Evolutionary conservation across 2,113 vertebrate species (phyloP).

Genomic region (Anguilla japonica): DNA sequence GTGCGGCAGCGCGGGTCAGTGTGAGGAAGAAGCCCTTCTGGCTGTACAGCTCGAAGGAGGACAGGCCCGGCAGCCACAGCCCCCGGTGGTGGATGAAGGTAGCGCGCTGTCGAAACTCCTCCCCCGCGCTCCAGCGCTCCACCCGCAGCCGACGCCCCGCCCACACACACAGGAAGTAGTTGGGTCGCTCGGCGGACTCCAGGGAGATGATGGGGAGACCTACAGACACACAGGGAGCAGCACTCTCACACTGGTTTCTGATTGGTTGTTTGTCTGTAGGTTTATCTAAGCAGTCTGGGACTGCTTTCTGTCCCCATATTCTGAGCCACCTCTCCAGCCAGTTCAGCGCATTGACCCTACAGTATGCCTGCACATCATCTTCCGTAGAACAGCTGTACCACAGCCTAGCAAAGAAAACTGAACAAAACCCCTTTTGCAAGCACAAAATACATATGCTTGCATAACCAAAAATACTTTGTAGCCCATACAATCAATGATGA

Average conservation of each 20-base stretch:
- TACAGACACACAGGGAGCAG: conserved; percentile 43
- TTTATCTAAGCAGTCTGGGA: no score
- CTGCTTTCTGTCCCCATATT: no score
- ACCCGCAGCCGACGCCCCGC: conserved; percentile 71
- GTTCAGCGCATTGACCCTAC: no score
- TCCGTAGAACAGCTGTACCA: no score
- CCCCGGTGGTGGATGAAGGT: conserved; percentile 92
- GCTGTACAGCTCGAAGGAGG: conserved; percentile 83
- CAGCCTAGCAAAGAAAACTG: no score
- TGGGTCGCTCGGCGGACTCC: conserved; percentile 94
- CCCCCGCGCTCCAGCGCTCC: conserved; percentile 80
- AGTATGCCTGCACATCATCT: no score
- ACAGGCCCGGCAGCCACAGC: conserved; percentile 83
- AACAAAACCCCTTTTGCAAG: no score
- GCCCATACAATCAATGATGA: no score
- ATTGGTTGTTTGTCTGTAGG: background rate
- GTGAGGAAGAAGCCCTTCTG: conserved; percentile 87
- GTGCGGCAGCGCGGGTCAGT: conserved; percentile 71
- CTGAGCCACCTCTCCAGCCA: no score
- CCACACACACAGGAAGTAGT: conserved; percentile 84
- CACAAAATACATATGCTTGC: no score
- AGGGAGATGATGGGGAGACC: conserved; percentile 83
- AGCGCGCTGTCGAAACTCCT: conserved; percentile 75
- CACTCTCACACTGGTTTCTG: background rate
- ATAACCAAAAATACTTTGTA: no score